Conservation (phyloP, 2,797 vertebrate genomes). For the Vespertilio murinus region DNA sequence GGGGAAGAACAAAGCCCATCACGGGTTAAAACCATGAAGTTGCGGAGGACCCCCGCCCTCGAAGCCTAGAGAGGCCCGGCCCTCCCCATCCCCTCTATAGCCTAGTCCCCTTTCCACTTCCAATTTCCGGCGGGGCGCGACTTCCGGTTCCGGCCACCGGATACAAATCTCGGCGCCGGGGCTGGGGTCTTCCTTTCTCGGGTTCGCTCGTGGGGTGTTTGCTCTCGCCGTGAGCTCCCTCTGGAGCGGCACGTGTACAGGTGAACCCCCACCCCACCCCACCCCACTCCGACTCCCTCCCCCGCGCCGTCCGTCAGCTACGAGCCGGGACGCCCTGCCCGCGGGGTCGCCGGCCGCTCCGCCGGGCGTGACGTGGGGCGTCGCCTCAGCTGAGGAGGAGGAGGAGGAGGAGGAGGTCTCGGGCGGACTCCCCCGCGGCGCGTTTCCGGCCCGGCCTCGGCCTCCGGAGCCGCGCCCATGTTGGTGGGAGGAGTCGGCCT, state of each 20-base stretch:
- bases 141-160: slow-evolving; percentile 37
- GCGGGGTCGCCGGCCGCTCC: not conserved
- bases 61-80: not conserved
- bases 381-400: not conserved
- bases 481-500: not conserved
- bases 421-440: not conserved
- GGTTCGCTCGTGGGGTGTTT: rapidly evolving
- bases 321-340: not conserved
- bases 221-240: rapidly evolving
- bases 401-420: not conserved
- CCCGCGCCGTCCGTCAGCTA: not conserved
- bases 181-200: rapidly evolving
- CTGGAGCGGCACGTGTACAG: not conserved
- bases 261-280: not conserved
- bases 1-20: not conserved
- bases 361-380: not conserved
- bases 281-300: too few relatives aligned
- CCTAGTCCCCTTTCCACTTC: not conserved
- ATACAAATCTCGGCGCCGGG: rapidly evolving
- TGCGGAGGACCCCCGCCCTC: rapidly evolving
- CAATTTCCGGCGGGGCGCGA: not conserved
- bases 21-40: not conserved
- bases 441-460: not conserved
- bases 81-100: rapidly evolving
- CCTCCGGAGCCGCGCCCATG: not conserved